Base-by-base conservation (phyloP, 2,888 invertebrate genomes). In the Lasioglossum marginatum region DNA sequence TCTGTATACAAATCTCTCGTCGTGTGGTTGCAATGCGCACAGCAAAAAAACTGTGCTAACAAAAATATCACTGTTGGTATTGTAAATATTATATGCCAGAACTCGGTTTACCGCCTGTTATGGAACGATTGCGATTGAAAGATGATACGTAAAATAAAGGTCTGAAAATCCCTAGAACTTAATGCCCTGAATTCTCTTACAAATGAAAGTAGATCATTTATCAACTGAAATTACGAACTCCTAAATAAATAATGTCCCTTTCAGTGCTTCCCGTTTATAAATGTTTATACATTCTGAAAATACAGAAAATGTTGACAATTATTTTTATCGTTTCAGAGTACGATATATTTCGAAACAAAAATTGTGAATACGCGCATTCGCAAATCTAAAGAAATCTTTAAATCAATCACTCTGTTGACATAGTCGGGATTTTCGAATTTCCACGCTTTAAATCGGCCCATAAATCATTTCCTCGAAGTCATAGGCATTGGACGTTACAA, bases 391-490 rank as follows among this genome's bases (percentile, higher is more conserved):
- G 63, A 63, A 63, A 63, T 31, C 31, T 63, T 16, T 63, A 63
- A 63, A 63, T 63, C 63, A 63, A 63, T 63, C 63, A 63, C 31
- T 31, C 31, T 2, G 63, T 31, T 31, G 63, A 31, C 27, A 27
- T 27, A 31, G 5, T 2, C 31, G 63, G 14, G 63, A 63, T 63
- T 63, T 63, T 63, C 16, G 16, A 63, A 63, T 63, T 63, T 63
- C 31, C 31, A 63, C 31, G 63, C 16, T 63, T 63, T 31, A 31
- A 63, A 63, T 63, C 63, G 31, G 2, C 6, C 31, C 63, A 63
- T 63, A 63, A 63, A 63, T 63, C 77, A 63, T n/a, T 40, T 19
- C 19, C 4, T 31, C 27, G 77, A 27, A 77, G 57, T 63, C 63
- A 63, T 63, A 63, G 31, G 31, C 31, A 63, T 63, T 31, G 63